Evolutionary conservation across 1,140 invertebrate species (phyloP), one percentile per base, ranked within the genome.

Genomic region (Eumeta japonica): DNA sequence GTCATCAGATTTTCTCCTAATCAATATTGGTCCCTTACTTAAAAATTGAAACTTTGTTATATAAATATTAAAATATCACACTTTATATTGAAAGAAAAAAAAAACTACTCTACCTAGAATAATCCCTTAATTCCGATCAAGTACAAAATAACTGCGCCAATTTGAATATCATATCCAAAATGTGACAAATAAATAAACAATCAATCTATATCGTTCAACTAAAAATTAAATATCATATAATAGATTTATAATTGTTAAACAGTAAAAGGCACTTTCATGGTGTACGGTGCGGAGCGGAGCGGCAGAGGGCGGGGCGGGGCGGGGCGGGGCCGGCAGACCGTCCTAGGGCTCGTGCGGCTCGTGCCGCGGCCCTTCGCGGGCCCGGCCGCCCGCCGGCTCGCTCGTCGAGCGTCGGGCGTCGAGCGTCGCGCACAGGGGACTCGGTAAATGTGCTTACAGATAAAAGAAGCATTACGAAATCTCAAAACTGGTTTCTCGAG

Each of bases 1-100:
- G n/a, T n/a, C 60, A 62, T 68, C 62, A 68, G 62, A 70, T 63
- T 66, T 72, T 70, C 59, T 66, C 63, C 63, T 74, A 66, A 70
- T 64, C 61, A 60, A 72, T 48, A 65, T 74, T 74, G 70, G 70
- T 74, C 70, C 70, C 70, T 74, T 74, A 74, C 62, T 70, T 70
- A 67, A 71, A 70, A 71, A 58, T 59, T 71, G 68, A 66, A 65
- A 70, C 66, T 72, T 72, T 72, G 57, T 68, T 65, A 68, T 62
- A 74, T 71, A 70, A 71, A 71, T 71, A 72, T 65, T 68, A 70
- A 71, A 74, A 72, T 74, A 74, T 74, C 70, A 74, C 70, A 71
- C 66, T 67, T 74, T 71, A 66, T 67, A 72, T 70, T 74, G 63
- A 70, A 68, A 63, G 55, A 62, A 65, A 67, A 55, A 24, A 52